phyloP scores from a whole-genome alignment of 2,797 vertebrate species.

The Propithecus perrieri region DNA sequence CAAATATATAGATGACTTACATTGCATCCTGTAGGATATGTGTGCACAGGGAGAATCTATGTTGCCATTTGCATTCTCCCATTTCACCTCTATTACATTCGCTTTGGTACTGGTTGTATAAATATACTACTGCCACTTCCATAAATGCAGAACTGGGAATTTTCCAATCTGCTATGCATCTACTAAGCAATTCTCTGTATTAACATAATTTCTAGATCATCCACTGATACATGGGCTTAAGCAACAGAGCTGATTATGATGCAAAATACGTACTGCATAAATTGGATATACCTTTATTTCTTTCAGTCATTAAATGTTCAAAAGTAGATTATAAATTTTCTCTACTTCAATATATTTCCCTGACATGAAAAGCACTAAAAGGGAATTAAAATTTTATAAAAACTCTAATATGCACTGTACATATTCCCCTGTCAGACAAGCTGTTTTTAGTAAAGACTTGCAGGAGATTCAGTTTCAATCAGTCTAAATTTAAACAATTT shows the following conservation, averaged over 20 bases:
- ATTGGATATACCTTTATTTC: conserved; percentile 18
- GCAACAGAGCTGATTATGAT: background rate
- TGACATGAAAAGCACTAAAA: conserved; percentile 45
- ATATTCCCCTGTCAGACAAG: conserved; percentile 53
- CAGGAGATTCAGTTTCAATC: background rate
- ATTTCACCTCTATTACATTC: background rate
- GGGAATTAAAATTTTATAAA: conserved; percentile 73
- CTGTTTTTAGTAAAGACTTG: conserved; percentile 46
- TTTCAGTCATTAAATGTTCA: conserved; percentile 49
- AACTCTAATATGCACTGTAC: conserved; percentile 25
- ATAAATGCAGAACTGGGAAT: too few species aligned
- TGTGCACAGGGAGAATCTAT: fast-evolving
- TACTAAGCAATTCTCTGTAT: background rate
- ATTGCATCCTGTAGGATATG: too few species aligned
- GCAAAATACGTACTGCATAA: background rate
- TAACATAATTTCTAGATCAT: background rate
- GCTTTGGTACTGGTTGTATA: background rate
- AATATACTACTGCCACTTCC: too few species aligned
- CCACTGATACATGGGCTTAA: background rate
- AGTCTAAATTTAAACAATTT: conserved; percentile 68
- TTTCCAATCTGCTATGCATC: background rate
- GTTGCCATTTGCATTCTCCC: background rate
- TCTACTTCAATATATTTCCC: conserved; percentile 31
- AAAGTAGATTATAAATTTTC: conserved; percentile 52
- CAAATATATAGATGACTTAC: fast-evolving